Percentiles rank a stretch among this genome's conserved stretches.
Evolutionary conservation across 2,888 invertebrate genomes (phyloP).

Genomic region (Escarpia spicata): DNA sequence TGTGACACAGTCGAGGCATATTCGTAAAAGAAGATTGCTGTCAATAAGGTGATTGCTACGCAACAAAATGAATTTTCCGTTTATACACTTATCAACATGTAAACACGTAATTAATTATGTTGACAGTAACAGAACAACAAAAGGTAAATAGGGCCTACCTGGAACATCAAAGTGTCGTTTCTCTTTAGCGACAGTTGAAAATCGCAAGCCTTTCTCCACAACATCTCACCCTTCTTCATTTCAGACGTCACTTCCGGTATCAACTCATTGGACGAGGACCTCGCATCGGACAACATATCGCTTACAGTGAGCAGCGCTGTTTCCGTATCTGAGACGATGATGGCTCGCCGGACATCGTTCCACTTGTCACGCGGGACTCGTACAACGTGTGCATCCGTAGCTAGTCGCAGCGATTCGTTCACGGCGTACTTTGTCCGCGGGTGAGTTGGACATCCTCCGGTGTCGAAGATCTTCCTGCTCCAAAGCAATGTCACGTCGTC

Average conservation of each 20-base stretch:
- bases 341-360: not conserved
- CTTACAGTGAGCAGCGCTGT: not conserved
- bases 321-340: not conserved
- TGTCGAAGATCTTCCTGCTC: constrained; percentile 54
- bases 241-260: constrained; percentile 42
- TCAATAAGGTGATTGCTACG: too few species aligned
- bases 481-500: constrained; percentile 46
- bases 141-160: not conserved
- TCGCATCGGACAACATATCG: not conserved
- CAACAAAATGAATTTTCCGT: too few species aligned
- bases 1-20: too few species aligned
- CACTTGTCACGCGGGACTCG: not conserved
- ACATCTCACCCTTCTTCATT: not conserved
- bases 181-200: constrained; percentile 38
- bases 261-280: not conserved
- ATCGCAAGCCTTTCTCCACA: constrained; percentile 33
- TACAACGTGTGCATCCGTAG: not conserved
- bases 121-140: too few species aligned
- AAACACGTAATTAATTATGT: too few species aligned
- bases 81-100: too few species aligned
- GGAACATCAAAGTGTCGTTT: not conserved
- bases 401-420: not conserved
- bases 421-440: not conserved
- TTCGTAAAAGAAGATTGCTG: too few species aligned
- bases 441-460: constrained; percentile 24